Conservation (phyloP, 2,113 vertebrate genomes). For the Indicator maculatus region DNA sequence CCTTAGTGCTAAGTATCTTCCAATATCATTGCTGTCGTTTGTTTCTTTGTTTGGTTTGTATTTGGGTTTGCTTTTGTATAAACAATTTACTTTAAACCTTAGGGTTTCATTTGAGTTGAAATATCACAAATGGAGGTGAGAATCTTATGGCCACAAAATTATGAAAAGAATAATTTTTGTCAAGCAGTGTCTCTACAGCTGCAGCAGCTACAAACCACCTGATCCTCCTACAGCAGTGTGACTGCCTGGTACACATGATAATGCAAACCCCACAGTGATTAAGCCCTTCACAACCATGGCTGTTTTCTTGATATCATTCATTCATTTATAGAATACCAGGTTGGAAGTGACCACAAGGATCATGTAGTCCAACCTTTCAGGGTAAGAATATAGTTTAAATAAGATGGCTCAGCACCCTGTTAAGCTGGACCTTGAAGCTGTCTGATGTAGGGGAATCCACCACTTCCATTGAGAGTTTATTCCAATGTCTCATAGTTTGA, state of each 20-base stretch:
- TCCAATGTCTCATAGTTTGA: too few relatives aligned
- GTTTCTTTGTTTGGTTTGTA: too few relatives aligned
- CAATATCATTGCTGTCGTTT: too few relatives aligned
- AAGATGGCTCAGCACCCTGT: too few relatives aligned
- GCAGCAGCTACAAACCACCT: neutral
- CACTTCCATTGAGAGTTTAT: too few relatives aligned
- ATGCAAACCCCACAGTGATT: neutral
- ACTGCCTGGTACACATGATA: accelerated
- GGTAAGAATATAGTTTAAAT: too few relatives aligned
- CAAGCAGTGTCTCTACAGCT: neutral
- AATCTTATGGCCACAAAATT: neutral
- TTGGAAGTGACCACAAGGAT: too few relatives aligned
- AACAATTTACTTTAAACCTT: neutral
- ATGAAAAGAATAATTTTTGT: neutral
- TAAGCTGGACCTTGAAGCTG: too few relatives aligned
- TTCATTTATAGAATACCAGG: too few relatives aligned
- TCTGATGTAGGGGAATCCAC: too few relatives aligned
- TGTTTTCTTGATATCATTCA: too few relatives aligned
- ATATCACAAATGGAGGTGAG: neutral
- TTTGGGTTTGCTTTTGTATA: neutral
- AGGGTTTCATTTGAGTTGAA: neutral
- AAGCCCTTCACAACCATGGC: neutral
- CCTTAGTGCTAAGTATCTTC: neutral
- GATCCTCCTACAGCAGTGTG: neutral
- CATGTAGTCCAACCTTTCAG: too few relatives aligned